Base-by-base conservation (phyloP, 1,140 invertebrate genomes). In the Drosophila busckii region DNA sequence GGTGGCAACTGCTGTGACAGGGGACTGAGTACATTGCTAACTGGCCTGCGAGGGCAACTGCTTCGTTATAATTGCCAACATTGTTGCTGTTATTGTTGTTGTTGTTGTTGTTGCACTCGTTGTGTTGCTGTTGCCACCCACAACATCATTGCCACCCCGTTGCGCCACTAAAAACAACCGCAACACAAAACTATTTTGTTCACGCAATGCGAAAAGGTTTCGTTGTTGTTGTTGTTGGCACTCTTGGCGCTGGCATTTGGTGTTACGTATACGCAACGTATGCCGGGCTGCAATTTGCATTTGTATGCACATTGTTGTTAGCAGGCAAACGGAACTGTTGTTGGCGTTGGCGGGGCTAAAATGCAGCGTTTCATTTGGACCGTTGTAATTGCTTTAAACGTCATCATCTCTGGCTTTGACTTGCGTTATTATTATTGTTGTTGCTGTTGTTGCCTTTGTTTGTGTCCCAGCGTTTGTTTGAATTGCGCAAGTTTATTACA, bases 101-200 rank as follows among this genome's bases (percentile, higher is more conserved):
- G 12, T 10, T 40, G 37, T 17, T 29, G 23, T 15, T 60, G 56
- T 16, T 54, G 16, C 35, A 46, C 41, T 41, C 55, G 58, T 55
- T 45, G 68, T 62, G 42, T 59, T 20, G 53, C 20, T 15, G 38
- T 37, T 26, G 35, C 19, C 46, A 17, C 35, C 35, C 25, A 3
- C 55, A n/a, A n/a, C n/a, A n/a, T n/a, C n/a, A n/a, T 16, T 9
- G n/a, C 44, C 20, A 22, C 40, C 60, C 49, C 20, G 34, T 22
- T 40, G 53, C 45, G 64, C 63, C 68, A 73, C 73, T 80, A 64
- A 80, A 80, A 78, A 73, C 73, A 68, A 78, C 73, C 73, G 59
- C 73, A 78, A 73, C 73, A 78, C 73, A 80, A 78, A 78, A 78
- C 73, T 78, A 78, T 78, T 78, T 78, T 80, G 73, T 78, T 78